phyloP scores from a whole-genome alignment of 2,113 vertebrate genomes.

The Nothocercus nigrocapillus region DNA sequence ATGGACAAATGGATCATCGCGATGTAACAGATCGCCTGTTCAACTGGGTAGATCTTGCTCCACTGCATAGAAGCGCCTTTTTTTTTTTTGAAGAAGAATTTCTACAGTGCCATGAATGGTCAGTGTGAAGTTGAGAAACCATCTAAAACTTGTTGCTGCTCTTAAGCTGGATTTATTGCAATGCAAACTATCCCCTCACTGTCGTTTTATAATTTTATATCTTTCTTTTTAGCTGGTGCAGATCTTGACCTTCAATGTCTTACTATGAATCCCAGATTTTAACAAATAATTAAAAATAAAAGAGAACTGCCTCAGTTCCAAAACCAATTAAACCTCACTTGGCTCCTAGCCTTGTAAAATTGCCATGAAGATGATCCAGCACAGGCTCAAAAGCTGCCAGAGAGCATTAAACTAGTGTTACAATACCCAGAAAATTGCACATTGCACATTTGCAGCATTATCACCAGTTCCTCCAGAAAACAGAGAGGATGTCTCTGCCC shows the following conservation, averaged over 20 bases:
- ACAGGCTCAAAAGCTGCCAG: neutral
- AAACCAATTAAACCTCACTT: neutral
- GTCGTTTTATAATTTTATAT: neutral
- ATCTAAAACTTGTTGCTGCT: neutral
- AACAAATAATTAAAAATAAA: neutral
- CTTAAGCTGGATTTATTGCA: neutral
- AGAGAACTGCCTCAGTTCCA: neutral
- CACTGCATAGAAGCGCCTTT: neutral
- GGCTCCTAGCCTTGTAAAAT: neutral
- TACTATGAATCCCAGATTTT: accelerated
- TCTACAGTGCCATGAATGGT: neutral
- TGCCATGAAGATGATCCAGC: neutral
- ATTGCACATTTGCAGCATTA: neutral
- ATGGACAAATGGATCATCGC: neutral
- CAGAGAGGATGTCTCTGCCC: neutral
- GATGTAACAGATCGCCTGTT: neutral
- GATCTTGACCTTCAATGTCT: neutral
- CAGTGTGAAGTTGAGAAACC: neutral
- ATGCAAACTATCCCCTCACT: neutral
- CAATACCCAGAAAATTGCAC: neutral
- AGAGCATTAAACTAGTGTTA: neutral
- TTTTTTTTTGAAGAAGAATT: neutral
- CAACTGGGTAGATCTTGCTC: neutral
- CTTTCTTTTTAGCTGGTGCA: neutral
- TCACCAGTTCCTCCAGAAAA: accelerated